Evolutionary conservation across 2,888 invertebrate species (phyloP).

Genomic region (Megaustenia siamemsis): DNA sequence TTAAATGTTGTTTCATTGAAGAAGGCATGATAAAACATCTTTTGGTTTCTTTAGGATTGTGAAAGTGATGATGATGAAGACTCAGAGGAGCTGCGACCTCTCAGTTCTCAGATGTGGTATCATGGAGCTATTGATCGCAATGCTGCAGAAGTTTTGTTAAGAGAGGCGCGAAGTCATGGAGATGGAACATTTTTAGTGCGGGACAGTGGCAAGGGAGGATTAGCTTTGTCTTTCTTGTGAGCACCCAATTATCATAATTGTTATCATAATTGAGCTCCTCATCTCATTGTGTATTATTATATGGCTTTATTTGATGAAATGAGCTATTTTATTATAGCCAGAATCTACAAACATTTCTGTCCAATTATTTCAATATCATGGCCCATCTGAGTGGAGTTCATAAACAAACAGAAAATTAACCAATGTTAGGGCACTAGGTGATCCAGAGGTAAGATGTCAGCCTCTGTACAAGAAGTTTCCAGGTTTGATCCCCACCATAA

Average conservation of each 20-base stretch:
- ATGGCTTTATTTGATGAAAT: background rate
- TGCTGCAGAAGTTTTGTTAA: slow-evolving; percentile 65
- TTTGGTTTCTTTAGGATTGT: slow-evolving; percentile 41
- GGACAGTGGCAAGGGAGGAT: slow-evolving; percentile 91
- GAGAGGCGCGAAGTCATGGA: slow-evolving; percentile 59
- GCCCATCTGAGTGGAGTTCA: no score
- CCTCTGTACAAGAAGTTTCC: no score
- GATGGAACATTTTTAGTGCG: slow-evolving; percentile 84
- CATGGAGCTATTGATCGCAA: slow-evolving; percentile 66
- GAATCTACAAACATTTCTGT: no score
- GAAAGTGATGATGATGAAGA: slow-evolving; percentile 60
- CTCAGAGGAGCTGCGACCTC: background rate
- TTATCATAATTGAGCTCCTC: background rate
- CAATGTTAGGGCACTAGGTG: no score
- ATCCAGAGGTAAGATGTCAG: no score
- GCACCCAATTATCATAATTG: background rate
- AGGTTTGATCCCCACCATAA: no score
- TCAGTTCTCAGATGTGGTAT: slow-evolving; percentile 67
- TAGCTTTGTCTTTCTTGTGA: slow-evolving; percentile 56
- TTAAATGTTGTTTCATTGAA: no score
- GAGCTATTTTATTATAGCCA: background rate
- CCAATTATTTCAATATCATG: no score
- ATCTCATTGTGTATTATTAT: background rate
- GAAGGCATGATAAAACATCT: background rate
- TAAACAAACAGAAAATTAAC: no score